phyloP scores from a whole-genome alignment of 2,888 invertebrate species.

The Morpho deidamia region DNA sequence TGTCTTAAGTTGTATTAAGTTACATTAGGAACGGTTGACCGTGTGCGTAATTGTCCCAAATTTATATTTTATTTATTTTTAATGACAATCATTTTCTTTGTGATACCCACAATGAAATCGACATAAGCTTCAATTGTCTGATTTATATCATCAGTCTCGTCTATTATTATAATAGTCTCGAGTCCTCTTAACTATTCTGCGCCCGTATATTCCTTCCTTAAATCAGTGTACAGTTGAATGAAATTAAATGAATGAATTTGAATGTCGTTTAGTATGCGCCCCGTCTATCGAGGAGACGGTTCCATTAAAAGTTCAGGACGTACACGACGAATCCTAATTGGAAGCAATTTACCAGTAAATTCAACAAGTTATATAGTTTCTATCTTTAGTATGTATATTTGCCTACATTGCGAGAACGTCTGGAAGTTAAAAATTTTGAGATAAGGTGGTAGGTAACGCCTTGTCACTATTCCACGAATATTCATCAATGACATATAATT shows the following conservation, averaged over 20 bases:
- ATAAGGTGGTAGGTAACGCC: too few relatives aligned
- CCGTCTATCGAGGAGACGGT: constrained; percentile 20
- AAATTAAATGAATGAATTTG: constrained; percentile 27
- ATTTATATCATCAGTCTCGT: not conserved
- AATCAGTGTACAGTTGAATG: constrained; percentile 17
- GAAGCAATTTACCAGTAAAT: constrained; percentile 6
- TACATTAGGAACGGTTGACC: too few relatives aligned
- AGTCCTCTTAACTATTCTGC: constrained; percentile 4
- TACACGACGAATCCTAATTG: constrained; percentile 16
- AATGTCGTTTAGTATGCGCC: constrained; percentile 27
- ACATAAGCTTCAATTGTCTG: not conserved
- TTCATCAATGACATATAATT: too few relatives aligned
- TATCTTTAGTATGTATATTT: too few relatives aligned
- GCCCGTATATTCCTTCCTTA: constrained; percentile 18
- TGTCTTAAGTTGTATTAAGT: too few relatives aligned
- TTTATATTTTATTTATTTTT: too few relatives aligned
- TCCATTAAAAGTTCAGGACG: constrained; percentile 26
- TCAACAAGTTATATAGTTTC: not conserved
- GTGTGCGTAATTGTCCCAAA: too few relatives aligned
- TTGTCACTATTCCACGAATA: too few relatives aligned
- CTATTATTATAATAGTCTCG: not conserved
- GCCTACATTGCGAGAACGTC: too few relatives aligned
- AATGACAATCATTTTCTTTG: too few relatives aligned
- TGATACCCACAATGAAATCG: too few relatives aligned
- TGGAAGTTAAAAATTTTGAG: too few relatives aligned